Evolutionary conservation across 1,140 invertebrate species (phyloP).

Genomic region (Cydia pomonella): DNA sequence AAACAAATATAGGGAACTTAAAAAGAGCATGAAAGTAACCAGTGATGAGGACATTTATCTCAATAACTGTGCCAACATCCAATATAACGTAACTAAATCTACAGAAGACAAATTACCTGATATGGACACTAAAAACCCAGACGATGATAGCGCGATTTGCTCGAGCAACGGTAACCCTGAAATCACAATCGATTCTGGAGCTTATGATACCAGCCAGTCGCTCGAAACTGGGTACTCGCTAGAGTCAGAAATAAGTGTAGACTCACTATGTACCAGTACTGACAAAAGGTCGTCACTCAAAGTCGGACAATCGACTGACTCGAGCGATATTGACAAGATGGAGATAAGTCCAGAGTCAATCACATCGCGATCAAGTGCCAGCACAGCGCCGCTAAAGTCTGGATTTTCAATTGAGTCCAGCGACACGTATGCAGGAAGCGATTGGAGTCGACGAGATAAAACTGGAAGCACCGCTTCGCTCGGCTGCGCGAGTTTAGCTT

Average conservation of each 20-base stretch:
- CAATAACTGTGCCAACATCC: slow-evolving; percentile 77
- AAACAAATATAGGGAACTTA: slow-evolving; percentile 76
- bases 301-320: slow-evolving; percentile 79
- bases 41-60: slow-evolving; percentile 75
- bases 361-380: slow-evolving; percentile 75
- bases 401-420: slow-evolving; percentile 84
- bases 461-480: slow-evolving; percentile 78
- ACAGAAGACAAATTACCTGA: slow-evolving; percentile 66
- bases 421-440: slow-evolving; percentile 83
- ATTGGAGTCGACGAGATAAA: slow-evolving; percentile 79
- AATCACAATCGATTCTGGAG: slow-evolving; percentile 76
- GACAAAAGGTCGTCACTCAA: slow-evolving; percentile 78
- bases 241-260: slow-evolving; percentile 79
- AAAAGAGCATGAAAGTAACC: slow-evolving; percentile 72
- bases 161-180: slow-evolving; percentile 79
- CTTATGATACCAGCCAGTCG: slow-evolving; percentile 76
- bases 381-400: slow-evolving; percentile 76
- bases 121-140: slow-evolving; percentile 69
- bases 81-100: slow-evolving; percentile 69
- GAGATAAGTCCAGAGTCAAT: slow-evolving; percentile 79
- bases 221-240: slow-evolving; percentile 78
- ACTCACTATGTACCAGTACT: slow-evolving; percentile 75
- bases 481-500: slow-evolving; percentile 84
- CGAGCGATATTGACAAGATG: slow-evolving; percentile 78
- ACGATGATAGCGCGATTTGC: slow-evolving; percentile 76